phyloP scores from a whole-genome alignment of 2,797 vertebrate genomes.

The Echeneis naucrates region DNA sequence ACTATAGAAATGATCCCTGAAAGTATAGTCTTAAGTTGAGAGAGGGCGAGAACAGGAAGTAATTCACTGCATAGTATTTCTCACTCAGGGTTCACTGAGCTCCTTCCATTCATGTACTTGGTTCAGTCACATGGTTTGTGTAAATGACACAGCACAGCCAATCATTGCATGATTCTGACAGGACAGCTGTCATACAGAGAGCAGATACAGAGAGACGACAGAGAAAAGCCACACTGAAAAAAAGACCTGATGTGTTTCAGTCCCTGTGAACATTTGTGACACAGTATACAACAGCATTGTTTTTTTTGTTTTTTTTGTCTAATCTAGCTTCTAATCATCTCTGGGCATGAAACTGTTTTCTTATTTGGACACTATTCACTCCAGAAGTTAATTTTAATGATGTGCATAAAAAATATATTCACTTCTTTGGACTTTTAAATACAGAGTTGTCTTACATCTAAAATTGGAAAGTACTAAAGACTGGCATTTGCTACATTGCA shows the following conservation, averaged over 20 bases:
- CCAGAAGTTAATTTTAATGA: too few relatives aligned
- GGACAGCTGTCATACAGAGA: neutral
- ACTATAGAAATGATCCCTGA: slow-evolving; percentile 86
- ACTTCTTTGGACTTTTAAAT: too few relatives aligned
- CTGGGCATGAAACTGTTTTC: too few relatives aligned
- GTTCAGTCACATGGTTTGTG: neutral
- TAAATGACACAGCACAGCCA: neutral
- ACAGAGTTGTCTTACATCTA: too few relatives aligned
- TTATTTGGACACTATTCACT: too few relatives aligned
- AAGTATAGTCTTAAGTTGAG: slow-evolving; percentile 75
- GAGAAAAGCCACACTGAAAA: neutral
- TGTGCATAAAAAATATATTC: too few relatives aligned
- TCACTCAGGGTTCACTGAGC: slow-evolving; percentile 7
- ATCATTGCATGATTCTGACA: neutral
- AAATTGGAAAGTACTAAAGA: too few relatives aligned
- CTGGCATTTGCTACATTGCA: too few relatives aligned
- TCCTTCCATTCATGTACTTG: neutral
- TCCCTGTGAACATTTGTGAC: neutral
- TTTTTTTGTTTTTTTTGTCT: too few relatives aligned
- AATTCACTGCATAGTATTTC: neutral
- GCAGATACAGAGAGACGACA: neutral
- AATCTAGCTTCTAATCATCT: too few relatives aligned
- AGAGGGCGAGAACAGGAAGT: fast-evolving
- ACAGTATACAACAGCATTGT: too few relatives aligned
- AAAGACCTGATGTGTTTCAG: neutral